phyloP scores from a whole-genome alignment of 2,888 invertebrate genomes.

The Stegophylla sp. region DNA sequence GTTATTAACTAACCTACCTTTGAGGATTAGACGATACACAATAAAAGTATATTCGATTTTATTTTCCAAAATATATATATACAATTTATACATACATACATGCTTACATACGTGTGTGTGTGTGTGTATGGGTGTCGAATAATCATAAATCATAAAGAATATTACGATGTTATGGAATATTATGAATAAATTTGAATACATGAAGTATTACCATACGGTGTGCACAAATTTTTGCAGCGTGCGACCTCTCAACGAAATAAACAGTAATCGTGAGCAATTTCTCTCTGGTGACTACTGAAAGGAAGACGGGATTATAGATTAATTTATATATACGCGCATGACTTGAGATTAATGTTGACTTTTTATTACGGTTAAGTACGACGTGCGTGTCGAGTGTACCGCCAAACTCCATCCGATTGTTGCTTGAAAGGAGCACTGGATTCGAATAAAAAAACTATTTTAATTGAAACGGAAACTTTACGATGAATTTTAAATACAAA shows the following conservation, averaged over 20 bases:
- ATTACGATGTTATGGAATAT: not conserved
- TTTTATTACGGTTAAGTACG: not conserved
- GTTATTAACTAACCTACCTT: not conserved
- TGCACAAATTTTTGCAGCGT: not conserved
- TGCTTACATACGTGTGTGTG: too few species aligned
- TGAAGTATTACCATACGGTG: not conserved
- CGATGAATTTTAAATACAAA: too few species aligned
- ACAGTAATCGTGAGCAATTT: not conserved
- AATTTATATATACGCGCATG: not conserved
- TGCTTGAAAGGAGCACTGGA: not conserved
- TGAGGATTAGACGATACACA: not conserved
- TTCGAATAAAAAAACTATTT: too few species aligned
- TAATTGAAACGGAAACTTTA: too few species aligned
- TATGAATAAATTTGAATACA: constrained; percentile 29
- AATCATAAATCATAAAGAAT: not conserved
- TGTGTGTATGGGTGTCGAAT: not conserved
- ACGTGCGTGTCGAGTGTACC: not conserved
- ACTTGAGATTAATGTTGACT: constrained; percentile 15
- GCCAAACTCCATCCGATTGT: not conserved
- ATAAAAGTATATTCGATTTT: not conserved
- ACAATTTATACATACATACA: too few species aligned
- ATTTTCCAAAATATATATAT: not conserved
- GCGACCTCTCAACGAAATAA: not conserved
- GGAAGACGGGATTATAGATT: constrained; percentile 5
- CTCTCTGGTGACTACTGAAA: constrained; percentile 6